Percentiles rank a stretch among this genome's conserved stretches.
phyloP scores from a whole-genome alignment of 2,888 invertebrate genomes.

The Brenthis ino region DNA sequence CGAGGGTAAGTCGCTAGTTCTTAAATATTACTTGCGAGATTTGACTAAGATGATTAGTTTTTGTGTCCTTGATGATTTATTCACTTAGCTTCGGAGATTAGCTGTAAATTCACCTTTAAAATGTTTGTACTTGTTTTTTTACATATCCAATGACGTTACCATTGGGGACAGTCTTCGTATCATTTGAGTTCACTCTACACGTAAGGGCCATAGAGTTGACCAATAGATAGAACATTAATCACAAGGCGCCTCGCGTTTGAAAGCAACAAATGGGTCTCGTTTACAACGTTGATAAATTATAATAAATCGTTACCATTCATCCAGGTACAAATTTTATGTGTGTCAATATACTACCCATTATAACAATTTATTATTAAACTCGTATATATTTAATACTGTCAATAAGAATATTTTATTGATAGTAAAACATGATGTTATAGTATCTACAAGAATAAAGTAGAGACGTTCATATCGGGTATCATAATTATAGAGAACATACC shows the following conservation, averaged over 20 bases:
- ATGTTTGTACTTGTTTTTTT: too few species aligned
- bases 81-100: too few species aligned
- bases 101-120: too few species aligned
- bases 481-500: too few species aligned
- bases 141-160: too few species aligned
- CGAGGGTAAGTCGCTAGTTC: too few species aligned
- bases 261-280: conserved; percentile 26
- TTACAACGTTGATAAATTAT: conserved; percentile 29
- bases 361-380: conserved; percentile 8
- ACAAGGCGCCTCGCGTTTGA: conserved; percentile 22
- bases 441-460: too few species aligned
- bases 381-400: too few species aligned
- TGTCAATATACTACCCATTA: not conserved
- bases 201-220: conserved; percentile 4
- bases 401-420: too few species aligned
- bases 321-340: not conserved
- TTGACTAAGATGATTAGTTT: too few species aligned
- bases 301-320: conserved; percentile 8
- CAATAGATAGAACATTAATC: conserved; percentile 25
- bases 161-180: not conserved
- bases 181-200: conserved; percentile 8
- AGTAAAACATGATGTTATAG: too few species aligned
- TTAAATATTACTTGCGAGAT: not conserved
- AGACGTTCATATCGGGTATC: not conserved
- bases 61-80: too few species aligned